A percentile compares a stretch with the other conserved stretches of the same genome.
phyloP scores from a whole-genome alignment of 2,888 invertebrate genomes.

The Ichneumoninae sp. region DNA sequence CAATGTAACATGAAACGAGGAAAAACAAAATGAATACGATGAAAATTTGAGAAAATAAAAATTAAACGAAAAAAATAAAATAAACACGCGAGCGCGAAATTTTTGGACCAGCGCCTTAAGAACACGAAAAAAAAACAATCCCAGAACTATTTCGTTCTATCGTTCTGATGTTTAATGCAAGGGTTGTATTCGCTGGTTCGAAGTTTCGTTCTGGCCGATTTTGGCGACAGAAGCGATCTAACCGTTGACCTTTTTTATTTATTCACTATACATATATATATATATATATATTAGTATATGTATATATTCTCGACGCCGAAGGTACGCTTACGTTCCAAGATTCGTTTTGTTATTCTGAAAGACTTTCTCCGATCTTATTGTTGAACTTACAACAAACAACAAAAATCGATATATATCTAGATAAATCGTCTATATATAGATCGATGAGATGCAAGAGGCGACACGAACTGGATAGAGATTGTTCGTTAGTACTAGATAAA shows the following conservation, averaged over 20 bases:
- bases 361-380: slow-evolving; percentile 52
- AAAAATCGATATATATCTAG: slow-evolving; percentile 27
- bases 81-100: slow-evolving; percentile 51
- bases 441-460: slow-evolving; percentile 40
- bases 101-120: slow-evolving; percentile 48
- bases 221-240: slow-evolving; percentile 51
- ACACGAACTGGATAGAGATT: slow-evolving; percentile 31
- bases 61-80: slow-evolving; percentile 1
- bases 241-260: slow-evolving; percentile 27
- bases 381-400: slow-evolving; percentile 13
- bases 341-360: slow-evolving; percentile 70
- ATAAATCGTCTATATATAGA: slow-evolving; percentile 17
- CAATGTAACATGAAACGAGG: slow-evolving; percentile 70
- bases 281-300: slow-evolving; percentile 16
- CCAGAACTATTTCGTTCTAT: slow-evolving; percentile 23
- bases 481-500: slow-evolving; percentile 34
- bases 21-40: slow-evolving; percentile 60
- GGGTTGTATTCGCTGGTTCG: slow-evolving; percentile 66
- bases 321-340: slow-evolving; percentile 75
- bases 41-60: slow-evolving; percentile 18
- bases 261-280: background rate
- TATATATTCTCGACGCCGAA: slow-evolving; percentile 70
- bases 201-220: slow-evolving; percentile 66
- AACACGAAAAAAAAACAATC: background rate
- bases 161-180: slow-evolving; percentile 26